Evolutionary conservation across 2,888 invertebrate species (phyloP).

Genomic region (Sympetrum striolatum): DNA sequence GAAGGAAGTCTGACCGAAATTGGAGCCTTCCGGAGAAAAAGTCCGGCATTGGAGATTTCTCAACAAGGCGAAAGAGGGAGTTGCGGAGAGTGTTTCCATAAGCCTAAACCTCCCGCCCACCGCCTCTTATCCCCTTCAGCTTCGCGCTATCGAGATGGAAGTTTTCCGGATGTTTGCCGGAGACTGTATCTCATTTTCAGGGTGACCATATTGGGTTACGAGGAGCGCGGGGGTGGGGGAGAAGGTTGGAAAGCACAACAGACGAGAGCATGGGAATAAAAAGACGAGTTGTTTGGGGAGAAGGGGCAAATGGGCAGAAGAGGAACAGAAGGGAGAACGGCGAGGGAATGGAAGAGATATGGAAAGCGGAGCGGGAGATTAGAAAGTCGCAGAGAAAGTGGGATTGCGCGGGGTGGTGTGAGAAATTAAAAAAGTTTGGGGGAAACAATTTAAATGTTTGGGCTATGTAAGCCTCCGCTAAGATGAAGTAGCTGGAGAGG

Average conservation of each 20-base stretch:
- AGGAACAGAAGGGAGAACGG: neutral
- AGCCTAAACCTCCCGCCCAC: neutral
- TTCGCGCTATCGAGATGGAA: neutral
- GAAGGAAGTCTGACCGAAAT: neutral
- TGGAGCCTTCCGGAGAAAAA: neutral
- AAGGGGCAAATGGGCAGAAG: neutral
- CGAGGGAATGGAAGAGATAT: neutral
- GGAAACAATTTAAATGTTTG: neutral
- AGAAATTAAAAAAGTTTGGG: neutral
- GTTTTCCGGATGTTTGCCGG: neutral
- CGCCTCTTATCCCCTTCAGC: neutral
- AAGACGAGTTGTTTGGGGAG: neutral
- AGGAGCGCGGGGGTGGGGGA: neutral
- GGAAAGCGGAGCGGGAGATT: neutral
- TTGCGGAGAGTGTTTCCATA: neutral
- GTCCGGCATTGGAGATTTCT: neutral
- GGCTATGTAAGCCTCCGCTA: neutral
- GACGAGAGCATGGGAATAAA: neutral
- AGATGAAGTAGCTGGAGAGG: neutral
- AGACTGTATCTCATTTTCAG: neutral
- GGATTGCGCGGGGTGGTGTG: neutral
- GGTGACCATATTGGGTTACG: neutral
- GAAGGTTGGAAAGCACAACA: neutral
- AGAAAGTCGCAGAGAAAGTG: neutral
- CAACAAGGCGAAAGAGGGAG: neutral